Base-by-base conservation (phyloP, 2,888 invertebrate genomes). In the Drosophila nr. perissopoda region DNA sequence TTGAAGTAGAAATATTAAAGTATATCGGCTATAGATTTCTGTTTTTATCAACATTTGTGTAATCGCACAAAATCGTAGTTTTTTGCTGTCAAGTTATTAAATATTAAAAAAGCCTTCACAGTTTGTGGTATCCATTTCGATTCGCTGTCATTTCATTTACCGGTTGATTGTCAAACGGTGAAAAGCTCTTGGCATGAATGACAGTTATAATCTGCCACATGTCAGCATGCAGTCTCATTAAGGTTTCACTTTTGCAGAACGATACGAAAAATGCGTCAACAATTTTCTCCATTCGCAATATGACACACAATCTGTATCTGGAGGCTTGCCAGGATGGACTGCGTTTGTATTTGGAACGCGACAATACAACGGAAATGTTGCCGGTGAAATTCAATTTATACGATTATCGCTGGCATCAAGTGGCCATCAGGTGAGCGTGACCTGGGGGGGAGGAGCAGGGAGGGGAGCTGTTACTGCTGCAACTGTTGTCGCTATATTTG, bases 381-480 rank as follows among this genome's bases (percentile, higher is more conserved):
- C 92, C 93, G 75, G 91, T 93, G 76, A 93, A 92, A 91, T 92
- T 93, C 78, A 91, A 92, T 90, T 90, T 93, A 87, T 92, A 92
- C 89, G 93, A 93, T 90, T 92, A 92, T 86, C 92, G 91, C 69
- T 93, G 93, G 93, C 93, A 93, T 92, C 93, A 93, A 91, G 92
- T 93, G 86, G 92, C 93, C 80, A 92, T 93, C 89, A 93, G 93
- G 93, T 93, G 87, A 88, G 91, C 70, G 34, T 40, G n/a, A 3
- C 54, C 11, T 8, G 38, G 31, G 18, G 6, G 48, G 11, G 4
- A 13, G 49, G 18, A 40, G 25, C 10, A 34, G 53, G 34, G 48
- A n/a, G 34, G 13, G n/a, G 11, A 21, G 40, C 5, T 40, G 8
- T 31, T 40, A 10, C n/a, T 5, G 29, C 3, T 29, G 27, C 38